Evolutionary conservation across 2,113 vertebrate genomes (phyloP), one percentile per base, ranked within the genome.

Genomic region (Platichthys stellatus): DNA sequence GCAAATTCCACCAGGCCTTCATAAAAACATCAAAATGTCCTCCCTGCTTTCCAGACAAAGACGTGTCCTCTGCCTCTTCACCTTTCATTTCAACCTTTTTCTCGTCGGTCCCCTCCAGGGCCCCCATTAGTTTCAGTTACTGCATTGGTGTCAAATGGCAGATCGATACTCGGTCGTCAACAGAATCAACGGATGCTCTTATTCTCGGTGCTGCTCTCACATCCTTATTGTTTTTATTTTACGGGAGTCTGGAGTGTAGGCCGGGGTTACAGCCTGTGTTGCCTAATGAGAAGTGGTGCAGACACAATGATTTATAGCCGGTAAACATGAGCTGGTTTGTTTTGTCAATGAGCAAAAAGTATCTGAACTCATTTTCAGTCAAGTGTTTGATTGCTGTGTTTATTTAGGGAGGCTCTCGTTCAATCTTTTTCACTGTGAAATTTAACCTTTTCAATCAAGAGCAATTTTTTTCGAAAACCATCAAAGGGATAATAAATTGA

Each of bases 1-100:
- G 71, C 54, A 43, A 83, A 81, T 72, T 92, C 80, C 92, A 94
- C 14, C 82, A 90, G 93, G 93, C 94, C 94, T 94, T 94, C 93
- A 94, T 92, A 88, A 87, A 85, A 83, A 69, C 57, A 17, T 73
- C 60, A 64, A 62, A n/a, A 65, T 43, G 12, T 82, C 21, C 63
- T 53, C 40, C 67, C 9, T 23, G 54, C 76, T 84, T 79, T 88
- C 80, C 69, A 77, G 35, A 20, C 9, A 59, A 82, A 73, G 58
- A 49, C 23, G 26, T 59, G 62, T 66, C 45, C 69, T 83, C n/a
- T 20, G 20, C 26, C 60, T 68, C 21, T 21, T 79, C 58, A 65
- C 78, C 23, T 69, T 63, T 40, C 60, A 78, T 74, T 79, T 74
- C 58, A 70, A 82, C 74, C 74, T 63, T 60, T 73, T 84, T 62